A percentile compares a stretch with the other conserved stretches of the same genome.
phyloP scores from a whole-genome alignment of 2,888 invertebrate species.

The Habroteleia sp. region DNA sequence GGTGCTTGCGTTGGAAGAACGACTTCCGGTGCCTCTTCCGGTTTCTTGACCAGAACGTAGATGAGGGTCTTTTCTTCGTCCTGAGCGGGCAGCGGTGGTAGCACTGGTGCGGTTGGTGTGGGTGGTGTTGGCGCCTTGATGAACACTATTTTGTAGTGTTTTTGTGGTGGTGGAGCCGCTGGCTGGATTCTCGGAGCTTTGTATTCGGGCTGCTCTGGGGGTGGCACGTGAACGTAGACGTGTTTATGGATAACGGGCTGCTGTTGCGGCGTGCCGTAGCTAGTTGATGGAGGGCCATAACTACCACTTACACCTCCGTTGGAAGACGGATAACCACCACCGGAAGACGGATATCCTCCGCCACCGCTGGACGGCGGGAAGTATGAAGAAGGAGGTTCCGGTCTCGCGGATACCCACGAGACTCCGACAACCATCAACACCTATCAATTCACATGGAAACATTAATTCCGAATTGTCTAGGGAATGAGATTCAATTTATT shows the following conservation, averaged over 20 bases:
- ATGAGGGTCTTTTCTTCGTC: constrained; percentile 94
- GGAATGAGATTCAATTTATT: no score
- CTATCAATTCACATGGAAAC: constrained; percentile 37
- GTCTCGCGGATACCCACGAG: constrained; percentile 77
- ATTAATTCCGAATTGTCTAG: constrained; percentile 4
- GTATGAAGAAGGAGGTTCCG: constrained; percentile 83
- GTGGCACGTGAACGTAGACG: constrained; percentile 94
- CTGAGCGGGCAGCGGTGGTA: constrained; percentile 86
- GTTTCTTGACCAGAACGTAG: constrained; percentile 94
- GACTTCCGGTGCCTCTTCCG: constrained; percentile 91
- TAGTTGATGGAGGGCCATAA: constrained; percentile 68
- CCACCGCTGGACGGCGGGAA: constrained; percentile 77
- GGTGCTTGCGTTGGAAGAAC: constrained; percentile 90
- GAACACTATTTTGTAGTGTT: constrained; percentile 92
- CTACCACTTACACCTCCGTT: constrained; percentile 60
- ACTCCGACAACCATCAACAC: constrained; percentile 63
- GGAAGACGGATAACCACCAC: constrained; percentile 40
- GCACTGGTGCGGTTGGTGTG: constrained; percentile 81
- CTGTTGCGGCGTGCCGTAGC: constrained; percentile 83
- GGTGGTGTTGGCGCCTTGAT: constrained; percentile 86
- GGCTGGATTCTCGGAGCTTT: constrained; percentile 84
- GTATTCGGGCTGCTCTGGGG: constrained; percentile 89
- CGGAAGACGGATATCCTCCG: constrained; percentile 47
- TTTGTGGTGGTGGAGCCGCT: constrained; percentile 84
- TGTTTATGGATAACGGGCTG: constrained; percentile 92